Base-by-base conservation (phyloP, 2,888 invertebrate species). In the Alloscopus bannaensis region DNA sequence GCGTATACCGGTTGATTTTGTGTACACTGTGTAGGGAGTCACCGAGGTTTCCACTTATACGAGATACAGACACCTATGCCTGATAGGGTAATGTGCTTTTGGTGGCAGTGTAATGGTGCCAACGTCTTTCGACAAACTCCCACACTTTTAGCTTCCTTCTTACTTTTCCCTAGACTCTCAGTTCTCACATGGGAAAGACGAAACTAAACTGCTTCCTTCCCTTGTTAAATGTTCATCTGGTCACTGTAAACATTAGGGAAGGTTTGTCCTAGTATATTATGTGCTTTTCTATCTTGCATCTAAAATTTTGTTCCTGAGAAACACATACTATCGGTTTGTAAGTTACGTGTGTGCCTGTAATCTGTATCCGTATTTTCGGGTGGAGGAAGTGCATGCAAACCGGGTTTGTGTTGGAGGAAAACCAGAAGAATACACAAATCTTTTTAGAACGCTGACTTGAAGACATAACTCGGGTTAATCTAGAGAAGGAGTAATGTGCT, bases 91-190 rank as follows among this genome's bases (percentile, higher is more conserved):
- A 45, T 18, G 3, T 29, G 18, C 4, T 29, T 59, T 59, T 59
- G 31, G 45, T 62, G 71, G 62, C 29, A 47, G 36, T 52, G 36
- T n/a, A n/a, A n/a, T 13, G 62, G 62, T 50, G 60, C 60, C 60
- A 71, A 62, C 71, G 40, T 60, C 71, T 71, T 71, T 71, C 60
- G 47, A 50, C 71, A 36, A 47, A 71, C 71, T 71, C 71, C 71
- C 60, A 71, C 71, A 71, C 71, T 71, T 71, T 60, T 36, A n/a
- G 50, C 29, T 29, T 11, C 29, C 8, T 52, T 24, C 36, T 29
- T 36, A 28, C 59, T 29, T 29, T 59, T 59, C 18, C 55, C 28
- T 11, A 16, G 3, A 45, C 18, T 40, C 16, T 24, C 22, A n/a
- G 26, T 28, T 22, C 55, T 52, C 55, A n/a, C 45, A 45, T 13